Evolutionary conservation across 2,113 vertebrate species (phyloP).

Genomic region (Pseudonaja textilis): DNA sequence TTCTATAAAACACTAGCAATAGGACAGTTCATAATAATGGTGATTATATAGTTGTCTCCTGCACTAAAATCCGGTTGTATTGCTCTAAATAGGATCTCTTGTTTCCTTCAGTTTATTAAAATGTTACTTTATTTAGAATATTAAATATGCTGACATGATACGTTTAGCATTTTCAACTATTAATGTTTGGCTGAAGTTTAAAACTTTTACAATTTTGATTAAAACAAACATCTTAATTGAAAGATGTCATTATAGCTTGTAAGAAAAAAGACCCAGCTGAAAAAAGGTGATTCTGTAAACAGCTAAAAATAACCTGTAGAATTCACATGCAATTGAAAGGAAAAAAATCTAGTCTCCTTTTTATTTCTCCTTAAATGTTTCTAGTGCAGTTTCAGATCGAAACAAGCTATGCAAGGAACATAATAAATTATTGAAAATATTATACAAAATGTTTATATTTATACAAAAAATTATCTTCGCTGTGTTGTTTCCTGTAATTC

Average conservation of each 20-base stretch:
- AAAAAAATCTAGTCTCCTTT: not conserved
- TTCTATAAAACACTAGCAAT: not conserved
- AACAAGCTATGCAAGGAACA: not conserved
- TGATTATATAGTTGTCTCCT: slow-evolving; percentile 16
- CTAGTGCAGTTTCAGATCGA: not conserved
- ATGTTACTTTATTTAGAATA: slow-evolving; percentile 29
- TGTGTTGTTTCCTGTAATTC: not conserved
- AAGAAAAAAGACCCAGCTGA: not conserved
- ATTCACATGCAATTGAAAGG: not conserved
- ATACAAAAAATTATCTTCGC: not conserved
- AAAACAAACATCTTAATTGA: not conserved
- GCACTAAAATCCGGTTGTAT: slow-evolving; percentile 32
- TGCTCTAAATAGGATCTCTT: slow-evolving; percentile 34
- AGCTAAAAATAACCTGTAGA: not conserved
- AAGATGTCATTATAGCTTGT: not conserved
- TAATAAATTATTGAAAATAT: not conserved
- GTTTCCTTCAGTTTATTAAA: slow-evolving; percentile 48
- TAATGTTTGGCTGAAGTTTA: slow-evolving; percentile 1
- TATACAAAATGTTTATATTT: not conserved
- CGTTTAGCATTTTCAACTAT: slow-evolving; percentile 10
- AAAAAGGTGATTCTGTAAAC: not conserved
- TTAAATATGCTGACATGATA: slow-evolving; percentile 8
- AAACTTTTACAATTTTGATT: not conserved
- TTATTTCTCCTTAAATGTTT: not conserved
- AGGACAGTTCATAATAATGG: slow-evolving; percentile 44